A percentile compares a stretch with the other conserved stretches of the same genome.
These are phyloP conservation scores for Platyura marginata DNA, from an alignment of 1,140 invertebrate genomes.

Conservation along the genomic window DNA sequence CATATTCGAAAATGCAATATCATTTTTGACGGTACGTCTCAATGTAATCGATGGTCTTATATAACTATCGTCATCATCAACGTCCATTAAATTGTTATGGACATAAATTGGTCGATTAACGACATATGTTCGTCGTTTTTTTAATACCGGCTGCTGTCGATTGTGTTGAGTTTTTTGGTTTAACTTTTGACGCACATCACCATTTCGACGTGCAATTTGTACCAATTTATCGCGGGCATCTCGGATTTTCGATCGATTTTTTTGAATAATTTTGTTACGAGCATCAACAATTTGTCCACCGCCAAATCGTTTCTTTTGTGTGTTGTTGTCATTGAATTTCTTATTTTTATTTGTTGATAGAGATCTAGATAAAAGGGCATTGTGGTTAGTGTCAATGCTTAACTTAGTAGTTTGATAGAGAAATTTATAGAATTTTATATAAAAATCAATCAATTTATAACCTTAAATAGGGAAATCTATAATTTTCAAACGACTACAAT, in stretches of 20 bases:
- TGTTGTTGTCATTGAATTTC: too few relatives aligned
- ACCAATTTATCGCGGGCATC: constrained; percentile 52
- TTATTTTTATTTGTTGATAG: too few relatives aligned
- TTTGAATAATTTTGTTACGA: constrained; percentile 45
- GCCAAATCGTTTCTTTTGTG: too few relatives aligned
- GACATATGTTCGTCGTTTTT: too few relatives aligned
- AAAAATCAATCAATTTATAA: too few relatives aligned
- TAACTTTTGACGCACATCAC: constrained; percentile 41
- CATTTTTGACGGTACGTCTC: constrained; percentile 8
- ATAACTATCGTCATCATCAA: constrained; percentile 10
- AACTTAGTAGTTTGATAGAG: too few relatives aligned
- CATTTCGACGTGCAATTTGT: constrained; percentile 37
- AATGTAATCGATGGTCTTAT: constrained; percentile 4
- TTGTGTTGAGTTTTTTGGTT: background rate
- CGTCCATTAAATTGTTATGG: constrained; percentile 12
- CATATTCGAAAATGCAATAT: constrained; percentile 1
- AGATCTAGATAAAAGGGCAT: too few relatives aligned
- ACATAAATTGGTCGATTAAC: constrained; percentile 14
- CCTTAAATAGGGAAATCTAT: too few relatives aligned
- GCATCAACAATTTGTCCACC: constrained; percentile 31
- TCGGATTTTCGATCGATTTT: constrained; percentile 39
- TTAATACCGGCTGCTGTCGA: constrained; percentile 16
- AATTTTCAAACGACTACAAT: too few relatives aligned
- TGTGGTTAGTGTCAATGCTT: too few relatives aligned
- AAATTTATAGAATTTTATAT: too few relatives aligned